Evolutionary conservation across 2,797 vertebrate genomes (phyloP), one percentile per base, ranked within the genome.

Genomic region (Poeciliopsis turneri): DNA sequence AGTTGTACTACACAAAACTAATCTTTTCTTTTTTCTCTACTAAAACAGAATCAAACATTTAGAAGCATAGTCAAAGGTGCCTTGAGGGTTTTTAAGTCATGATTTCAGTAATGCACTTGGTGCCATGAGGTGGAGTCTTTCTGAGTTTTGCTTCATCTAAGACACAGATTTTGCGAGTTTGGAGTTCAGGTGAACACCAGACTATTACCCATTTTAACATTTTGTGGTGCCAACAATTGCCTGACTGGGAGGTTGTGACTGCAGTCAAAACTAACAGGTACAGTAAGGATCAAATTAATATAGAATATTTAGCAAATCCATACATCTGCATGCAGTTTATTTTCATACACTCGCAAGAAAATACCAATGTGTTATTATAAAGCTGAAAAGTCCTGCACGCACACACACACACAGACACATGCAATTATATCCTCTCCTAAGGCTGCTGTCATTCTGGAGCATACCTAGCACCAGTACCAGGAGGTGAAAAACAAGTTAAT

Each of bases 341-440:
- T 33, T 8, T 20, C 30, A 64, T 20, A 36, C 6, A 64, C 15
- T 64, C 0, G 3, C 15, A 66, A 23, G 8, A 66, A 66, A 23
- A 23, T 41, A 23, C 20, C 2, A 23, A 12, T 10, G 36, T 41
- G 36, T 68, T 68, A 39, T 11, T 12, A 68, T 12, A 61, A 61
- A 30, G 12, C 55, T 28, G n/a, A 15, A 59, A 33, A 18, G 3
- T 61, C 28, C 33, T 6, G 16, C 5, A 30, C 4, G 8, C 30
- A 41, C 18, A 59, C 28, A 72, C 28, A 72, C 43, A 79, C 43
- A 72, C 61, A 73, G 3, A 45, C 59, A 84, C 41, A 74, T 16
- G 39, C 16, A 8, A 73, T 69, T 76, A 81, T 68, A 73, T 75
- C 20, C 51, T 76, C 25, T 72, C 70, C 77, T 15, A 47, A 80